Base-by-base conservation (phyloP, 2,113 vertebrate genomes). In the Acanthochromis polyacanthus region DNA sequence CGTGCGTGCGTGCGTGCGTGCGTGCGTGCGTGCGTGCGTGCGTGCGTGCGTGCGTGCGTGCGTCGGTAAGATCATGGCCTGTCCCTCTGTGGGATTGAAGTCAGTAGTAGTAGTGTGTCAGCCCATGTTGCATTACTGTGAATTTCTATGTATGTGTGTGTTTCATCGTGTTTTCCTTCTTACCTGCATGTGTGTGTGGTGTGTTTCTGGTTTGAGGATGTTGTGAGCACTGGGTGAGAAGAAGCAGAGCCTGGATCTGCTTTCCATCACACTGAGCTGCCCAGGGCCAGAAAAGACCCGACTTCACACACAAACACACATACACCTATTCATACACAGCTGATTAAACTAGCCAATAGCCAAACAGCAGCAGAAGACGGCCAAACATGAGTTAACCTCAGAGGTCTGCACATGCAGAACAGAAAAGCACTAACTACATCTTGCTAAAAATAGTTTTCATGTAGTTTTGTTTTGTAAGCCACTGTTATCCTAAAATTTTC, bases 181-280 rank as follows among this genome's bases (percentile, higher is more conserved):
- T 48, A 48, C 82, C 58, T 84, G 76, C 84, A 38, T 73, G 52
- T 53, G 46, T 82, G 65, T 23, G 0, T 75, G 70, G 53, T 84
- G 62, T 84, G 76, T 86, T 70, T 80, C 69, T 86, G 61, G 79
- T 85, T 82, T 81, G 72, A 75, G 82, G 89, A 89, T 90, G 83
- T 86, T 89, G 87, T 88, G 87, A 91, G 89, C 74, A 75, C 70
- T 36, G 82, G 87, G 80, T 87, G 92, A 93, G 88, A 92, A 90
- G 85, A 92, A 91, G 86, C 93, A 91, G 90, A 93, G 71, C 85
- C 56, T 61, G 63, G 84, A 85, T 93, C 94, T 95, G 94, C 88
- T 94, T 94, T 93, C 86, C 70, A 90, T 95, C 94, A 93, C 83
- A 75, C 72, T 83, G 83, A 90, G 85, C 90, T 88, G 87, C 82